Base-by-base conservation (phyloP, 2,888 invertebrate species). In the Ceraclea dissimilis region DNA sequence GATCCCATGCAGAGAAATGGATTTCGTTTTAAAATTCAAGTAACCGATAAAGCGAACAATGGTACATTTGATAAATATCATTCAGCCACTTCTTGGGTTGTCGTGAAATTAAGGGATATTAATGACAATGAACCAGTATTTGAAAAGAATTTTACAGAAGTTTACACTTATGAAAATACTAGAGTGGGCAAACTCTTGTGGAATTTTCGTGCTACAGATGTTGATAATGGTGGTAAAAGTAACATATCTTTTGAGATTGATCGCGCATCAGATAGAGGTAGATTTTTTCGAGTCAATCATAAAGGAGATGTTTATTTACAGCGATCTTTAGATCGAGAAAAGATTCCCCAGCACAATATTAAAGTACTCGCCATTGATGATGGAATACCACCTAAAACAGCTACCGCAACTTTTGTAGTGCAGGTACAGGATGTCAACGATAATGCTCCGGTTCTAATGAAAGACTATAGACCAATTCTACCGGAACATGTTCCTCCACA, bases 281-380 rank as follows among this genome's bases (percentile, higher is more conserved):
- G 88, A 54, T 87, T 88, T 68, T 88, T 89, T 69, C 79, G 80
- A 22, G 88, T 88, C 63, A 85, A 84, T 68, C 83, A 84, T 65
- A 84, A 84, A 66, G 88, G 88, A 31, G 85, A 85, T 0, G 86
- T 89, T 1, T 83, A 84, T 51, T 86, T 88, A 60, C 88, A 88
- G 64, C 74, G 88, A 54, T 80, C 80, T 34, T 73, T 89, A 20
- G 89, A 89, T 69, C 75, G 88, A 11, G 89, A 89, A 68, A 86
- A 87, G 66, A 86, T 85, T 1, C 85, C 86, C 1, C 75, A 85
- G 53, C 88, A 89, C 73, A 85, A 85, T 70, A 84, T 88, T n/a
- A 86, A 86, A 71, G 87, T 88, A 55, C 71, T 88, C 60, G 88
- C 88, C 1, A 85, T 86, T 64, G 88, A 88, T 67, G 85, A 86